Evolutionary conservation across 35 echinoderm and acorn worm genomes (phyloP).

Genomic region (Ophioderma brevispina): DNA sequence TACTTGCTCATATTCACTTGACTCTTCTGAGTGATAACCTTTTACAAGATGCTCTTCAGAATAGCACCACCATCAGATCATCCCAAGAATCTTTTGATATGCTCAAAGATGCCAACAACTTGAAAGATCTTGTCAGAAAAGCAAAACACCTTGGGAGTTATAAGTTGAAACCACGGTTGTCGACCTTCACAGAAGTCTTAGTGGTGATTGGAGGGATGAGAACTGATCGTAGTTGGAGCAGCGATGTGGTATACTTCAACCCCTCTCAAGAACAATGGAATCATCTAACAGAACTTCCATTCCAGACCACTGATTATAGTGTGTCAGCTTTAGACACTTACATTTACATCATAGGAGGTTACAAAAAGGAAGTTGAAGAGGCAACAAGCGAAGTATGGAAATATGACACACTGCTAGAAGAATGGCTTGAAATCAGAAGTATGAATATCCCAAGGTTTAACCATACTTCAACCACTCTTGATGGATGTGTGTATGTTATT

Average conservation of each 20-base stretch:
- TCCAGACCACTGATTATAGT: constrained; percentile 67
- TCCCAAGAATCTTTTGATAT: constrained; percentile 16
- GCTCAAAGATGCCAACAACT: constrained; percentile 77
- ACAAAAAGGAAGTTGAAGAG: constrained; percentile 20
- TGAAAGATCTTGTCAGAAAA: constrained; percentile 62
- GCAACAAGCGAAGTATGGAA: constrained; percentile 55
- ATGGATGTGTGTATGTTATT: constrained; percentile 61
- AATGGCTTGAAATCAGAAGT: constrained; percentile 24
- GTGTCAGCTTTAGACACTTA: constrained; percentile 38
- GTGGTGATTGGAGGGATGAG: constrained; percentile 80
- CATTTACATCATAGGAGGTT: constrained; percentile 71
- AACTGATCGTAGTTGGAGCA: constrained; percentile 48
- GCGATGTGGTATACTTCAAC: constrained; percentile 55
- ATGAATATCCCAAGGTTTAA: constrained; percentile 59
- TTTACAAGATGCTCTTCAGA: constrained; percentile 8
- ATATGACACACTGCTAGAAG: constrained; percentile 27
- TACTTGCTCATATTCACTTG: constrained; percentile 54
- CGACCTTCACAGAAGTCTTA: constrained; percentile 54
- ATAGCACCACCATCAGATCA: constrained; percentile 13
- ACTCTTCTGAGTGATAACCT: constrained; percentile 65
- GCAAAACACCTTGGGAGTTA: constrained; percentile 40
- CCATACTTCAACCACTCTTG: constrained; percentile 46
- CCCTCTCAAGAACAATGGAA: constrained; percentile 43
- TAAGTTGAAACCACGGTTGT: constrained; percentile 55
- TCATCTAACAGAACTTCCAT: constrained; percentile 52